These are phyloP conservation scores for Acronicta leporina DNA, from an alignment of 2,888 invertebrate species.

Conservation along the genomic window DNA sequence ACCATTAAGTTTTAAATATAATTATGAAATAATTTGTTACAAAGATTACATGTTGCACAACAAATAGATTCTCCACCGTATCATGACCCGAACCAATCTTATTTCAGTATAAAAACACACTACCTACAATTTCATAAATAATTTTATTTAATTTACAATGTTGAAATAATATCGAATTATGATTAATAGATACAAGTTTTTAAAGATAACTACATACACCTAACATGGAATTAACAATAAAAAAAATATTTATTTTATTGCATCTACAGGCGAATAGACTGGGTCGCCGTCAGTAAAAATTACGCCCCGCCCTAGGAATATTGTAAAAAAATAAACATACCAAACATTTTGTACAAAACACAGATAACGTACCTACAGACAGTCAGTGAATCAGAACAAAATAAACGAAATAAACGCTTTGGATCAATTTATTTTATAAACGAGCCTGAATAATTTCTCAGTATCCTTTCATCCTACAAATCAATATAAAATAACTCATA, in stretches of 20 bases:
- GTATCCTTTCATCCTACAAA: background rate
- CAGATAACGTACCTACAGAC: slow-evolving; percentile 43
- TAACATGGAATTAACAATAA: slow-evolving; percentile 74
- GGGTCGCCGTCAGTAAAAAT: slow-evolving; percentile 28
- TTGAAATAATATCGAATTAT: slow-evolving; percentile 70
- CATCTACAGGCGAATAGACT: slow-evolving; percentile 39
- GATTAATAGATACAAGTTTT: slow-evolving; percentile 74
- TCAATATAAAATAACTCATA: background rate
- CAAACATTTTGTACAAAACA: slow-evolving; percentile 63
- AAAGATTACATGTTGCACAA: slow-evolving; percentile 29
- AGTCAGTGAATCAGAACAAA: slow-evolving; percentile 47
- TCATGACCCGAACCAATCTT: slow-evolving; percentile 55
- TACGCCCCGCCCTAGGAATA: slow-evolving; percentile 59
- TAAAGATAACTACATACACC: slow-evolving; percentile 74
- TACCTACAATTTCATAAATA: slow-evolving; percentile 80
- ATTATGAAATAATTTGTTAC: background rate
- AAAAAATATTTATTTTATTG: slow-evolving; percentile 58
- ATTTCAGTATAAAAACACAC: slow-evolving; percentile 73
- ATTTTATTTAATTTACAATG: slow-evolving; percentile 79
- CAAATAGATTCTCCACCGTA: slow-evolving; percentile 11
- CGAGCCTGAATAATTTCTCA: background rate
- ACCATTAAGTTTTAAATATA: background rate
- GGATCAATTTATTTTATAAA: slow-evolving; percentile 20
- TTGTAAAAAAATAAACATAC: slow-evolving; percentile 59
- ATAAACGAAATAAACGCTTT: slow-evolving; percentile 37